Evolutionary conservation across 2,797 vertebrate genomes (phyloP), one percentile per base, ranked within the genome.

Genomic region (Apodemus agrarius): DNA sequence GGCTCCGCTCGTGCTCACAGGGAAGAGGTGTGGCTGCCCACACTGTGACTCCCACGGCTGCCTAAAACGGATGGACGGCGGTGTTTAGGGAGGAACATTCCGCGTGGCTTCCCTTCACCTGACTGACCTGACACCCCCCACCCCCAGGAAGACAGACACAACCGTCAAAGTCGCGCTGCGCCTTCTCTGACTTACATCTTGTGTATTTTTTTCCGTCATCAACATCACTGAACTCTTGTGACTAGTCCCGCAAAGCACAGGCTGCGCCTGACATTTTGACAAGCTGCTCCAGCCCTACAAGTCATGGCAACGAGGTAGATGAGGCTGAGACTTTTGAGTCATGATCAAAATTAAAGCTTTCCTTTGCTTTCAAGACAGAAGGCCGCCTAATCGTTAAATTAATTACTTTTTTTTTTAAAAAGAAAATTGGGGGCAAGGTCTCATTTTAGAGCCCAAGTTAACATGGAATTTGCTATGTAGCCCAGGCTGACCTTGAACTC

Each of bases 261-360:
- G 92, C 96, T 40, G 67, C 85, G 91, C 49, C 94, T 96, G 54
- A 3, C 88, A 81, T 93, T 95, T 95, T 96, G 67, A 75, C 96
- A n/a, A 96, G 72, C 65, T 43, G 52, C 90, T 94, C 49, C 78
- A 93, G 31, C 69, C 92, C 26, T 21, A 0, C 65, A 40, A 40
- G 81, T 11, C 43, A 65, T 97, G 86, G 52, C 90, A 89, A 49
- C 61, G 94, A 97, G 97, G 87, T 63, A 93, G 97, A 94, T 72
- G 95, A 37, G 79, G 79, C 88, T 95, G 97, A 34, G 29, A 7
- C 31, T 97, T 97, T 97, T 16, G 1, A 98, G 97, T 93, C 94
- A 97, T 86, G 97, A 97, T 97, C 91, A 96, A 91, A 97, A 97
- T 92, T 96, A 97, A 97, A 89, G 1, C 57, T 97, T 97, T 97